Base-by-base conservation (phyloP, 2,797 vertebrate species). In the Aplochiton taeniatus region DNA sequence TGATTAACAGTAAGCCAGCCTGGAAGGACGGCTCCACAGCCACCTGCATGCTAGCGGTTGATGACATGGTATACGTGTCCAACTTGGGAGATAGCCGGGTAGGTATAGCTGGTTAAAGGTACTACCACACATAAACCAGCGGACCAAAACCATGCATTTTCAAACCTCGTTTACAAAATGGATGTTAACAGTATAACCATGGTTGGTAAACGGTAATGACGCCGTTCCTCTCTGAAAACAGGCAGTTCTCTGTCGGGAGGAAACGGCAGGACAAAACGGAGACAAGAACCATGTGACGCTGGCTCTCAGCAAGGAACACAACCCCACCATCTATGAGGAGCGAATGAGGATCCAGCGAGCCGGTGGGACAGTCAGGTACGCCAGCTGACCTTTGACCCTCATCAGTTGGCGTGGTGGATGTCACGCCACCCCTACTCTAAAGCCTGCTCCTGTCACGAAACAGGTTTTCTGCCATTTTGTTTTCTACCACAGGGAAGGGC, bases 1-100 rank as follows among this genome's bases (percentile, higher is more conserved):
- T 71, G 83, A 64, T 63, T 47, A 81, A 65, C 83, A 99, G 97
- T 90, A 99, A 99, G 72, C 97, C 97, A 0, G 95, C 93, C 0
- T 99, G 97, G 97, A 99, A 98, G 75, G 97, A 99, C 42, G 97
- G 97, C n/a, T 95, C 95, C 68, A 99, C 97, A 4, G 97, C 95
- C 17, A 96, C 96, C 0, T 98, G 97, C 55, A 81, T 96, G 52
- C 85, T 98, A 58, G 94, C 92, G 64, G 94, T 97, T 0, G 94
- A 98, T 78, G 93, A 97, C 67, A 83, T 77, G 65, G 86, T 96
- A 18, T 99, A 97, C 53, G 95, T 98, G 63, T 95, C 97, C 83
- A 99, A 96, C 77, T 94, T 99, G 0, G 97, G 97, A 58, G 97
- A 99, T 83, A 98, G 97, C 91, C 91, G 95, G 94, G 97, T 93